A percentile compares a stretch with the other conserved stretches of the same genome.
phyloP scores from a whole-genome alignment of 2,888 invertebrate genomes.

The Polyploca ridens region DNA sequence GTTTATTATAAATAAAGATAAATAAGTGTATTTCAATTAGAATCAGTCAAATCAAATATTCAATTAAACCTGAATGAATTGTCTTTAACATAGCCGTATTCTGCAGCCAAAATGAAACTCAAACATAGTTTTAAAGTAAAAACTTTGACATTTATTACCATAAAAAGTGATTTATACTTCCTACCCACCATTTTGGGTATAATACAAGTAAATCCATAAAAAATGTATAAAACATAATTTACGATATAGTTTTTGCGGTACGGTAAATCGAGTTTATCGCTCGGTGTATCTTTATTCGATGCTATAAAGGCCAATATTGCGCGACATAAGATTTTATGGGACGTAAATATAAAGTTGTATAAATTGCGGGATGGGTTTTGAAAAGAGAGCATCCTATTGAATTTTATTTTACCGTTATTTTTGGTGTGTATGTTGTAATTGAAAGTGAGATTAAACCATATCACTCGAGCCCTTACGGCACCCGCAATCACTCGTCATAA shows the following conservation, averaged over 20 bases:
- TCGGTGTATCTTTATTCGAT: slow-evolving; percentile 40
- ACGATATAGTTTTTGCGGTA: slow-evolving; percentile 54
- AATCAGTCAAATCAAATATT: too few relatives aligned
- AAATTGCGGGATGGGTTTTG: slow-evolving; percentile 3
- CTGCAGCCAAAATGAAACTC: neutral
- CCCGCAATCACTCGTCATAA: too few relatives aligned
- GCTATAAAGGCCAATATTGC: slow-evolving; percentile 33
- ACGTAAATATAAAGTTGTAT: slow-evolving; percentile 22
- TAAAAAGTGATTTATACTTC: slow-evolving; percentile 65
- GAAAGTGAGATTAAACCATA: too few relatives aligned
- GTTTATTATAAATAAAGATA: too few relatives aligned
- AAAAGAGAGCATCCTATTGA: slow-evolving; percentile 6
- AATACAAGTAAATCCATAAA: slow-evolving; percentile 38
- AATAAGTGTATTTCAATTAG: too few relatives aligned
- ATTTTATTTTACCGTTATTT: slow-evolving; percentile 3
- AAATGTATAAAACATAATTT: slow-evolving; percentile 59
- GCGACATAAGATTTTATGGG: slow-evolving; percentile 25
- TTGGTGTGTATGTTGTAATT: neutral
- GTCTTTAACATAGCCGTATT: too few relatives aligned
- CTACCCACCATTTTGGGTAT: slow-evolving; percentile 55
- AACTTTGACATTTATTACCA: slow-evolving; percentile 65
- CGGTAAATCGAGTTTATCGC: slow-evolving; percentile 51
- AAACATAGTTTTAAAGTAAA: slow-evolving; percentile 47
- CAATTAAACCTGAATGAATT: too few relatives aligned
- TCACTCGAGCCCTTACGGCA: too few relatives aligned